Evolutionary conservation across 2,113 vertebrate genomes (phyloP).

Genomic region (Barbus barbus): DNA sequence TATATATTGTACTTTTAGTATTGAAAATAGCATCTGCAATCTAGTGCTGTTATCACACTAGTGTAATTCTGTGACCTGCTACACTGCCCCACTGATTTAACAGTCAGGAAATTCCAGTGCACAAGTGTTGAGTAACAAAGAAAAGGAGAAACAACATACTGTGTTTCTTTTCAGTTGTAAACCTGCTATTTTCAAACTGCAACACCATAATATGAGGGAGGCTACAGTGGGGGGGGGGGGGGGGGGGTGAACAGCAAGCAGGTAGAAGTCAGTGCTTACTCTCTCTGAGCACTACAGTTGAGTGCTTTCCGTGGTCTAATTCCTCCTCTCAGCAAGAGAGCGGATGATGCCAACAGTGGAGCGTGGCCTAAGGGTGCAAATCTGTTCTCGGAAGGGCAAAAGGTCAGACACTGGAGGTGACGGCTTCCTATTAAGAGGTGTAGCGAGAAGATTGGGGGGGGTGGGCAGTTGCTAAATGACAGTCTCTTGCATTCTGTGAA

Average conservation of each 20-base stretch:
- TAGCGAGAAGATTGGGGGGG: neutral
- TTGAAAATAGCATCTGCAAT: neutral
- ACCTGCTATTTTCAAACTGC: too few relatives aligned
- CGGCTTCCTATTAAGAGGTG: slow-evolving; percentile 41
- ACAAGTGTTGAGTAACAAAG: neutral
- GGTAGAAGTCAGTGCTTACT: neutral
- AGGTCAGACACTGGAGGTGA: slow-evolving; percentile 40
- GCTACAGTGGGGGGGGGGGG: neutral
- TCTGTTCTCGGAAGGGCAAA: slow-evolving; percentile 26
- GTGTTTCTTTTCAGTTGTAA: neutral
- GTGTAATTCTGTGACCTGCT: neutral
- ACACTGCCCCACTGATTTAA: neutral
- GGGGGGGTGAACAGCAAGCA: neutral
- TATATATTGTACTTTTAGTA: neutral
- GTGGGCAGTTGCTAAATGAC: neutral
- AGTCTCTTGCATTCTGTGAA: neutral
- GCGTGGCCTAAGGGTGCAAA: slow-evolving; percentile 12
- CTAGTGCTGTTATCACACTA: neutral
- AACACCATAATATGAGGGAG: too few relatives aligned
- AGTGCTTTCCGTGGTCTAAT: neutral
- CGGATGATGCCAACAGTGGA: slow-evolving; percentile 20
- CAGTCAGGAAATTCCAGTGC: neutral
- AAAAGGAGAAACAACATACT: neutral
- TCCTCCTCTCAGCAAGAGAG: neutral
- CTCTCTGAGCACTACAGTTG: neutral